Conservation (phyloP, 2,888 invertebrate species). For the Conchocele bisecta region DNA sequence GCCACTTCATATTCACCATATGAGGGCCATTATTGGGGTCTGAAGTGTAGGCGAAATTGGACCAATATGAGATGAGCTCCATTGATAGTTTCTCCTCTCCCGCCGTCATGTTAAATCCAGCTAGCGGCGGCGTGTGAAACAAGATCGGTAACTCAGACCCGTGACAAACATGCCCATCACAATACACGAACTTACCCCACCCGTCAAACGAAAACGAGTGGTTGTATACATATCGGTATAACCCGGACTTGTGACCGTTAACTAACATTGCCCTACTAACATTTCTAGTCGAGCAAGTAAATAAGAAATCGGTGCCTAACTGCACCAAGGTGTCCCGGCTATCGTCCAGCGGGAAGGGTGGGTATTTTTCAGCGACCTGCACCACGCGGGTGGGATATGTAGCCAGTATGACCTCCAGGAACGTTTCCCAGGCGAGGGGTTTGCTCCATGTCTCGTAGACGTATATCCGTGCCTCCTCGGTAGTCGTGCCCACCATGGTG, state of each 20-base stretch:
- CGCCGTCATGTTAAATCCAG: constrained; percentile 62
- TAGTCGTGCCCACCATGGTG: constrained; percentile 68
- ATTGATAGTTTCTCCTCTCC: constrained; percentile 64
- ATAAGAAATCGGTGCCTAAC: constrained; percentile 72
- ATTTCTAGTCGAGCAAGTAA: constrained; percentile 68
- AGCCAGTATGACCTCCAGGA: constrained; percentile 56
- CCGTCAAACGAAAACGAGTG: constrained; percentile 66
- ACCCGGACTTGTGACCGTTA: neutral
- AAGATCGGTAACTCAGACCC: constrained; percentile 73
- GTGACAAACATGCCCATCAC: constrained; percentile 74
- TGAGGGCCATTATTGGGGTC: constrained; percentile 65
- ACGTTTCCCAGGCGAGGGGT: constrained; percentile 50
- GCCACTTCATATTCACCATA: constrained; percentile 55
- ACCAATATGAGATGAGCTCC: constrained; percentile 69
- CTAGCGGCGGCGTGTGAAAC: constrained; percentile 63
- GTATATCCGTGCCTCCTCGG: constrained; percentile 72
- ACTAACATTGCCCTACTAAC: constrained; percentile 45
- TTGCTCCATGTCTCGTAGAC: constrained; percentile 68
- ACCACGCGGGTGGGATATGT: constrained; percentile 56
- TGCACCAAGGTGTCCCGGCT: constrained; percentile 38
- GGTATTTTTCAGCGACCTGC: constrained; percentile 56
- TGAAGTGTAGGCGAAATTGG: constrained; percentile 78
- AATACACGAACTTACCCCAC: constrained; percentile 70
- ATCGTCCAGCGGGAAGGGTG: constrained; percentile 39
- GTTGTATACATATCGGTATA: constrained; percentile 1